Evolutionary conservation across 1,140 invertebrate genomes (phyloP).

Genomic region (Drosophila neocordata): DNA sequence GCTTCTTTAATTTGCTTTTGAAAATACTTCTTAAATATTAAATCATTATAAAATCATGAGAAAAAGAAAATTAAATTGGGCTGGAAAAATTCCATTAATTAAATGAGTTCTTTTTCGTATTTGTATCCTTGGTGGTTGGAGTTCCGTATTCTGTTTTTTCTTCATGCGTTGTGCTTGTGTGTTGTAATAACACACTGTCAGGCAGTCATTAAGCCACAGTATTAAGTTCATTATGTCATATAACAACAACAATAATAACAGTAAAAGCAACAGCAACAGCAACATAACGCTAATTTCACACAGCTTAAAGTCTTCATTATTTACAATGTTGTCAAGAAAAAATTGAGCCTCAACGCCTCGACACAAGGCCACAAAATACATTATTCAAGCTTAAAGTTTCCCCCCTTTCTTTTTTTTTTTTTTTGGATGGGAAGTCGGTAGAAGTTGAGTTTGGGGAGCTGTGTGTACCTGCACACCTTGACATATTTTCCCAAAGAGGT

Average conservation of each 20-base stretch:
- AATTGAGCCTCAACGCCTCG: conserved; percentile 62
- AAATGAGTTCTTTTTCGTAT: background rate
- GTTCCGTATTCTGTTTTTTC: conserved; percentile 44
- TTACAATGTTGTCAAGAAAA: conserved; percentile 72
- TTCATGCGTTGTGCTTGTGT: background rate
- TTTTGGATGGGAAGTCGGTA: background rate
- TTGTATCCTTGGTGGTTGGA: conserved; percentile 4
- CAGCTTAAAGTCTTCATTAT: conserved; percentile 79
- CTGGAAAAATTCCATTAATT: background rate
- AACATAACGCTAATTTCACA: conserved; percentile 67
- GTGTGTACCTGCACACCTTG: conserved; percentile 56
- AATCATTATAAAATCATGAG: background rate
- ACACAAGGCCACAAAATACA: conserved; percentile 63
- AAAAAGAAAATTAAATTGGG: background rate
- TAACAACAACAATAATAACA: conserved; percentile 28
- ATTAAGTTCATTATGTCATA: conserved; percentile 68
- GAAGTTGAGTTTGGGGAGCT: background rate
- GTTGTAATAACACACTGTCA: conserved; percentile 23
- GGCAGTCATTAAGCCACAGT: conserved; percentile 45
- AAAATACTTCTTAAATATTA: background rate
- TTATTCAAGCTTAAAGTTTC: conserved; percentile 70
- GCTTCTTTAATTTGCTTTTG: background rate
- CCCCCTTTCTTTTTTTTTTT: background rate
- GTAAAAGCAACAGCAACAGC: conserved; percentile 7
- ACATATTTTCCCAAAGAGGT: conserved; percentile 54